phyloP scores from a whole-genome alignment of 2,113 vertebrate species.

The Corythornis cristatus region DNA sequence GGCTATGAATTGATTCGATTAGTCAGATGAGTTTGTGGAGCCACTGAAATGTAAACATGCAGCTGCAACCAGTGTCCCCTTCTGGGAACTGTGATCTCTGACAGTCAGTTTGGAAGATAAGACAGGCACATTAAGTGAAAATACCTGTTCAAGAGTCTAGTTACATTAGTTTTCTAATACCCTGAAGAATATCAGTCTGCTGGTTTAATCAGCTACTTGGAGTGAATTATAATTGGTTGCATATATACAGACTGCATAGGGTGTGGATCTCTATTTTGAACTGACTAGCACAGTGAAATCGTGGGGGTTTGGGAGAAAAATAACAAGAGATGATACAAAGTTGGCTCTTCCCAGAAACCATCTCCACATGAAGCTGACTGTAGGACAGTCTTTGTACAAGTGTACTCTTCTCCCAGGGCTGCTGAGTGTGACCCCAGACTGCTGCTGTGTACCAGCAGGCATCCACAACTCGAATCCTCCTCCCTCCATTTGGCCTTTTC shows the following conservation, averaged over 20 bases:
- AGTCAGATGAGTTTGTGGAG: neutral
- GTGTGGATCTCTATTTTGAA: neutral
- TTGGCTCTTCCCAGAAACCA: neutral
- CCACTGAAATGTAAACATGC: neutral
- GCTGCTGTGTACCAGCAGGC: neutral
- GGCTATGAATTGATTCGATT: neutral
- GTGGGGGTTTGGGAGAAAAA: neutral
- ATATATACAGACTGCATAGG: neutral
- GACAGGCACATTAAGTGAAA: neutral
- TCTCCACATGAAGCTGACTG: neutral
- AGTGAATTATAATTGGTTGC: neutral
- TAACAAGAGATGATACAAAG: neutral
- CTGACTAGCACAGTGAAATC: neutral
- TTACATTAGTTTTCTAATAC: neutral
- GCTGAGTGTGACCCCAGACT: neutral
- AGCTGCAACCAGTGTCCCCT: neutral
- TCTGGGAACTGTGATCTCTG: neutral
- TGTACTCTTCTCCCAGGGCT: neutral
- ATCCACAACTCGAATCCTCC: neutral
- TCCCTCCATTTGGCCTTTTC: neutral
- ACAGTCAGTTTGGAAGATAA: neutral
- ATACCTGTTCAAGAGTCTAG: neutral
- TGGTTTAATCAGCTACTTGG: neutral
- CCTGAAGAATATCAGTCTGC: neutral
- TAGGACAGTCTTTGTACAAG: neutral